Evolutionary conservation across 2,113 vertebrate species (phyloP).

Genomic region (Chaetodon trifascialis): DNA sequence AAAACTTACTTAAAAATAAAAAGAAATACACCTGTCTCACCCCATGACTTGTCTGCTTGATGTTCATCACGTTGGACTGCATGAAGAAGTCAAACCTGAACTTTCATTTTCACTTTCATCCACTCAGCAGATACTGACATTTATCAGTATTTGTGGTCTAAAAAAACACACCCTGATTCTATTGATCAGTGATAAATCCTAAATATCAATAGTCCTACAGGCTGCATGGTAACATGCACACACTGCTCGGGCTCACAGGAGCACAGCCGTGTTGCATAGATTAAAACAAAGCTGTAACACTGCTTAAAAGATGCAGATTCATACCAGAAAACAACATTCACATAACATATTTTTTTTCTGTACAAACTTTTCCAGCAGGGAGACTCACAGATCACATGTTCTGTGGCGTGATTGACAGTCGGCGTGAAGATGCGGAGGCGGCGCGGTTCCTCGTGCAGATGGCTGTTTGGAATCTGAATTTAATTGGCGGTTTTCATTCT

Average conservation of each 20-base stretch:
- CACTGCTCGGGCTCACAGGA: background rate
- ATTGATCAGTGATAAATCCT: background rate
- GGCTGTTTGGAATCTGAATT: constrained; percentile 33
- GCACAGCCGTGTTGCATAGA: background rate
- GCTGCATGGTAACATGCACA: background rate
- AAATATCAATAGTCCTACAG: background rate
- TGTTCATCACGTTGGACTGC: background rate
- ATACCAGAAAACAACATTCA: background rate
- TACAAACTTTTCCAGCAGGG: constrained; percentile 26
- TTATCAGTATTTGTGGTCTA: no score
- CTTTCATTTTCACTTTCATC: background rate
- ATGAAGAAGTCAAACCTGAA: background rate
- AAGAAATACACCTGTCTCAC: background rate
- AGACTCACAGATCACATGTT: constrained; percentile 35
- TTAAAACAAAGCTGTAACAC: background rate
- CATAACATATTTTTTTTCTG: background rate
- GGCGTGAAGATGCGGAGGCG: constrained; percentile 35
- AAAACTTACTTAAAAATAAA: background rate
- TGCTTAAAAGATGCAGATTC: background rate
- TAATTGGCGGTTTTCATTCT: constrained; percentile 20
- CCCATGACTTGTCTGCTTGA: background rate
- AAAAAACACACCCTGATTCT: background rate
- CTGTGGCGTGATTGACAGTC: constrained; percentile 9
- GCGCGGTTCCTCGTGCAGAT: constrained; percentile 36
- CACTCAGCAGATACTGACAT: no score